phyloP scores from a whole-genome alignment of 2,888 invertebrate species.

The Lymantria dispar region DNA sequence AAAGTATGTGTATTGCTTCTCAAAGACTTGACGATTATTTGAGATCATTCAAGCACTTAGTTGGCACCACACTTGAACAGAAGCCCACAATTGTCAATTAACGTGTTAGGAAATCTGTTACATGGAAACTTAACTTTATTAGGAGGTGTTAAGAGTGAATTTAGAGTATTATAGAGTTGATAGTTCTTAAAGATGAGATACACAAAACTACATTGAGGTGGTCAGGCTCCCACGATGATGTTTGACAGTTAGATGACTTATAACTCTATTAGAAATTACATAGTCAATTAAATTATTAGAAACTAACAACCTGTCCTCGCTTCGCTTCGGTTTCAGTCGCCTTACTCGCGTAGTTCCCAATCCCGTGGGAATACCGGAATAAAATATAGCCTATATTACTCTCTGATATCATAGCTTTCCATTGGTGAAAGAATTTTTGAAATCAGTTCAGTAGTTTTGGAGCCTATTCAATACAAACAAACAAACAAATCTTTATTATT shows the following conservation, averaged over 20 bases:
- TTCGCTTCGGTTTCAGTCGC: too few relatives aligned
- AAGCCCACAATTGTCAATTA: constrained; percentile 38
- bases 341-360: too few relatives aligned
- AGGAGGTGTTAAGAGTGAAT: neutral
- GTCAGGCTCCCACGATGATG: constrained; percentile 68
- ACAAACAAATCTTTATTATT: too few relatives aligned
- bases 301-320: too few relatives aligned
- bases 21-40: neutral
- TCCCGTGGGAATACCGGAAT: too few relatives aligned
- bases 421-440: too few relatives aligned
- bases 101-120: constrained; percentile 22
- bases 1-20: neutral
- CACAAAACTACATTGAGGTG: constrained; percentile 61
- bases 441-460: too few relatives aligned
- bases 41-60: constrained; percentile 4
- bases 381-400: too few relatives aligned
- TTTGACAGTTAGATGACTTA: constrained; percentile 35
- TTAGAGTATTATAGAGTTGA: constrained; percentile 1
- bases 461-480: too few relatives aligned
- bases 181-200: constrained; percentile 39
- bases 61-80: constrained; percentile 9
- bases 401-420: too few relatives aligned
- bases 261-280: constrained; percentile 17
- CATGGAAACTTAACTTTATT: constrained; percentile 8
- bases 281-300: too few relatives aligned